Evolutionary conservation across 2,888 invertebrate genomes (phyloP), one percentile per base, ranked within the genome.

Genomic region (Nomada goodeniana): DNA sequence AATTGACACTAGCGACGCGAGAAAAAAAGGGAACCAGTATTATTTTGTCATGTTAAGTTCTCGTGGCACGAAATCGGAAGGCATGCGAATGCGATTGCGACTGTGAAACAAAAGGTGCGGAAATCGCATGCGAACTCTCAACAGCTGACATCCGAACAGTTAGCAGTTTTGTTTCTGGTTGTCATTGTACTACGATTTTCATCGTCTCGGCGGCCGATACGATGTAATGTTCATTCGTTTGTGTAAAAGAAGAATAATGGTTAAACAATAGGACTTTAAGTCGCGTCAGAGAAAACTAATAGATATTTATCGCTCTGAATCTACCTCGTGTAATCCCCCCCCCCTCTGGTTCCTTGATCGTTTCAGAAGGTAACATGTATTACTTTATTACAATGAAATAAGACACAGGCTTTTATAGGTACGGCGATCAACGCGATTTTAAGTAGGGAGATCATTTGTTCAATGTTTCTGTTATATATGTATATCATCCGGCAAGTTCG

Each of bases 21-120:
- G 55, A 64, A 15, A 47, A 57, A n/a, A 57, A 47, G 57, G 26
- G 20, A 59, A 59, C 23, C 73, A 73, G 73, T 73, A 73, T 73
- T 73, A 73, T 55, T 65, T 65, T 65, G 29, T 73, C 55, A 44
- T 2, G 57, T 13, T 47, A 63, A 11, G 29, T 64, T 64, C 44
- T 55, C 44, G 10, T 53, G 5, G 20, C 63, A 55, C 55, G 15
- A n/a, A 47, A 65, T 7, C 29, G 44, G 13, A 47, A 15, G 13
- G 47, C 15, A 15, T 3, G 47, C 47, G 47, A 47, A 47, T 47
- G n/a, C 5, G 36, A 36, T 36, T 36, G 36, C 36, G 36, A 36
- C 36, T 36, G 36, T 36, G 36, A 36, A 36, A 36, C 47, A 15
- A 47, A 47, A 47, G 47, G 47, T 47, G 1, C 20, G 9, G 20